Percentiles rank a stretch among this genome's conserved stretches.
These are phyloP conservation scores for Iselma pallidipennis DNA, from an alignment of 2,888 invertebrate genomes.

Conservation along the genomic window DNA sequence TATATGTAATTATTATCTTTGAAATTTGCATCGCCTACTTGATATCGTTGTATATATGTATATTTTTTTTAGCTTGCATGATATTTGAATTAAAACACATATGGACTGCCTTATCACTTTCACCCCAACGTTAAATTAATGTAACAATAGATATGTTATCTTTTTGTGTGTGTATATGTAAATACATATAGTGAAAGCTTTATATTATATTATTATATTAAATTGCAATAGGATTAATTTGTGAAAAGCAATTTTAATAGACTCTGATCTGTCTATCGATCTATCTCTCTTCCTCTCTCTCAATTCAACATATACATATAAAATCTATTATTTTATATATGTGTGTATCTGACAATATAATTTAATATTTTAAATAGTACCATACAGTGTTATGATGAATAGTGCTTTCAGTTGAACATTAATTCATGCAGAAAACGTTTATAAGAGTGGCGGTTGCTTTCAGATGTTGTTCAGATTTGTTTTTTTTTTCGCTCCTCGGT, in stretches of 20 bases:
- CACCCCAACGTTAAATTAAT: background rate
- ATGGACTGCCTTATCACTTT: background rate
- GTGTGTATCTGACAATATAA: too few relatives aligned
- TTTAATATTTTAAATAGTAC: background rate
- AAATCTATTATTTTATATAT: too few relatives aligned
- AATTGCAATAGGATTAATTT: background rate
- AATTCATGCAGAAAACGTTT: background rate
- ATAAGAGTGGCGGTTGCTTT: background rate
- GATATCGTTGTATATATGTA: too few relatives aligned
- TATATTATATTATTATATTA: too few relatives aligned
- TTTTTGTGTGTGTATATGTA: background rate
- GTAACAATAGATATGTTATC: background rate
- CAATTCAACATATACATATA: too few relatives aligned
- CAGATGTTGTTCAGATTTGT: background rate
- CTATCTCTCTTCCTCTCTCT: background rate
- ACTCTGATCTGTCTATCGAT: background rate
- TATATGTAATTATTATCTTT: too few relatives aligned
- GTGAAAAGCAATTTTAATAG: background rate
- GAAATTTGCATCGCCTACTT: too few relatives aligned
- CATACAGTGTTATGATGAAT: background rate
- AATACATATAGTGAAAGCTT: background rate
- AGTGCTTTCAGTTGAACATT: background rate
- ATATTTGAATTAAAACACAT: background rate
- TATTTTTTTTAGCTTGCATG: too few relatives aligned
- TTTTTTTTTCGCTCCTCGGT: background rate